Conservation (phyloP, 92 coral and sea anemone genomes). For the Bergia sp. region DNA sequence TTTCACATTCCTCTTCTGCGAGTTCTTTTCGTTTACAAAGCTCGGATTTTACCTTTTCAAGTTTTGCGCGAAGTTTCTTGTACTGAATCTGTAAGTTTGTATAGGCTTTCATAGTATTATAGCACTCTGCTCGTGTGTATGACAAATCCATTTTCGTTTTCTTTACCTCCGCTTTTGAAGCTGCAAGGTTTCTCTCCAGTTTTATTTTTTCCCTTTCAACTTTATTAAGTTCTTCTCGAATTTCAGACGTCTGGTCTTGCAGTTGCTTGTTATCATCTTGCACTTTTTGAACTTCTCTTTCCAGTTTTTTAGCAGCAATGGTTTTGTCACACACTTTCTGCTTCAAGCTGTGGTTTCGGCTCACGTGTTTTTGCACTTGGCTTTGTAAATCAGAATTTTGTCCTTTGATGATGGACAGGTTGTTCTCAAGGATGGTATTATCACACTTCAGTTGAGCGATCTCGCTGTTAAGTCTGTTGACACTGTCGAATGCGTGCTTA, state of each 20-base stretch:
- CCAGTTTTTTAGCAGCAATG: constrained; percentile 68
- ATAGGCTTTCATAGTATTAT: constrained; percentile 78
- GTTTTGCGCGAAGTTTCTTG: constrained; percentile 72
- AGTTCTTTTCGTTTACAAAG: constrained; percentile 15
- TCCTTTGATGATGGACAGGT: constrained; percentile 71
- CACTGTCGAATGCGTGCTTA: constrained; percentile 52
- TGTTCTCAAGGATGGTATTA: constrained; percentile 77
- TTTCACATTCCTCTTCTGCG: constrained; percentile 9
- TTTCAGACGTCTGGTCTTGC: constrained; percentile 60
- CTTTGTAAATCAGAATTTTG: constrained; percentile 80
- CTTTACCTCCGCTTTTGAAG: constrained; percentile 77
- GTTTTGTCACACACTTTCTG: constrained; percentile 80
- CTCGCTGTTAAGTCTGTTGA: constrained; percentile 80
- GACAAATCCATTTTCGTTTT: constrained; percentile 76
- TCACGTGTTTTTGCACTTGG: constrained; percentile 77
- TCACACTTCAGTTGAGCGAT: constrained; percentile 83
- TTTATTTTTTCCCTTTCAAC: constrained; percentile 77
- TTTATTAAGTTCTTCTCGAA: constrained; percentile 72
- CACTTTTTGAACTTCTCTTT: constrained; percentile 66
- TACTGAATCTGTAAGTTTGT: constrained; percentile 82
- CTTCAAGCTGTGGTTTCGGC: constrained; percentile 78
- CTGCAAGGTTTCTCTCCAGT: constrained; percentile 76
- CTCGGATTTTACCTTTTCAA: constrained; percentile 60
- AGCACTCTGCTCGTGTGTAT: constrained; percentile 69
- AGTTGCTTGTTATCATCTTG: constrained; percentile 72